Evolutionary conservation across 2,797 vertebrate species (phyloP), one percentile per base, ranked within the genome.

Genomic region (Eurystomus glaucurus): DNA sequence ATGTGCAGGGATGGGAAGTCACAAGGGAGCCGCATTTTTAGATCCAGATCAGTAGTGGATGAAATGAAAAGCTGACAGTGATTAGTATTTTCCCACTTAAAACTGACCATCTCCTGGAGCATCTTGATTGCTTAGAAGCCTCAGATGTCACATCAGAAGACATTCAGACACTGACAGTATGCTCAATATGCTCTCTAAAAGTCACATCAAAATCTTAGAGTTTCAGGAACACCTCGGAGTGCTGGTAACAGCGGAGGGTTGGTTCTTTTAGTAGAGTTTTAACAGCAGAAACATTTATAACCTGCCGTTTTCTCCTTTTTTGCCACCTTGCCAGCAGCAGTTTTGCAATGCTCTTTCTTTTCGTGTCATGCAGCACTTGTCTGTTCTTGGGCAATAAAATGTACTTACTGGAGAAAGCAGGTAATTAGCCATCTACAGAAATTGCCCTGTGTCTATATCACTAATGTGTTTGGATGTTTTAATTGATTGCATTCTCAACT

Each of bases 381-480:
- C 91, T 54, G 13, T 83, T 92, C 88, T 69, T 61, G 65, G 54
- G 76, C 72, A 93, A 58, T 64, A 74, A 85, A 86, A 52, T 37
- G 58, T 83, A 61, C 85, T 71, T 92, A 51, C 64, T 82, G 54
- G 74, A 93, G 84, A 70, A 85, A 85, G 46, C 58, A 88, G 84
- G 71, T 96, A 96, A 96, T 96, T 96, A 95, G 84, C 90, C 75
- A 64, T 81, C 93, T 91, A 55, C 64, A 45, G 52, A 48, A 75
- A 91, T 57, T 88, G 75, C 86, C 72, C 90, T 5, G 39, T 89
- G 92, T 86, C 94, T 88, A 51, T 90, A 77, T 75, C 90, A 39
- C 93, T 97, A 94, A 85, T 91, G 94, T 87, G 81, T 90, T 94
- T 79, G 75, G 94, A 93, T 95, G 85, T 80, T 95, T 96, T 92